phyloP scores from a whole-genome alignment of 2,888 invertebrate genomes.

The Unio pictorum region DNA sequence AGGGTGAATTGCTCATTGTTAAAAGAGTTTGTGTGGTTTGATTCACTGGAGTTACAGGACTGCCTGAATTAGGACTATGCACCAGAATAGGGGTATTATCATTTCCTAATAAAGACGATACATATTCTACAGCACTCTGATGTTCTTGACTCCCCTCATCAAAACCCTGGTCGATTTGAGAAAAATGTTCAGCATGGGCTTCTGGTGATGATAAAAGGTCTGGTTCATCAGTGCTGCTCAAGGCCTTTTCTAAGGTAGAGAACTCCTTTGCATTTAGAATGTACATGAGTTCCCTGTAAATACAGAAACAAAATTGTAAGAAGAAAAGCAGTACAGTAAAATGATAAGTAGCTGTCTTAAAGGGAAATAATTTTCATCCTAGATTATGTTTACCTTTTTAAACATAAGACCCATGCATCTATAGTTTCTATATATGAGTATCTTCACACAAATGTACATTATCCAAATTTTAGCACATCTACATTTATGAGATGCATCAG shows the following conservation, averaged over 20 bases:
- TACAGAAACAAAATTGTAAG: neutral
- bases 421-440: too few relatives aligned
- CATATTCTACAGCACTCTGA: too few relatives aligned
- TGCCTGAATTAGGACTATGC: slow-evolving; percentile 39
- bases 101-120: too few relatives aligned
- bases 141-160: slow-evolving; percentile 33
- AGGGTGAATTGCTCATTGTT: slow-evolving; percentile 11
- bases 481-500: too few relatives aligned
- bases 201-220: slow-evolving; percentile 33
- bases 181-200: slow-evolving; percentile 12
- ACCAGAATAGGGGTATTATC: slow-evolving; percentile 23
- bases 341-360: too few relatives aligned
- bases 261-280: slow-evolving; percentile 89
- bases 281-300: slow-evolving; percentile 85
- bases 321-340: neutral
- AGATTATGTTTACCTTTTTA: too few relatives aligned
- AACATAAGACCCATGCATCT: too few relatives aligned
- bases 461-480: too few relatives aligned
- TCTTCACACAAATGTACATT: too few relatives aligned
- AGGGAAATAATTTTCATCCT: too few relatives aligned
- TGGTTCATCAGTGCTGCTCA: slow-evolving; percentile 86
- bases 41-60: slow-evolving; percentile 45
- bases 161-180: slow-evolving; percentile 46
- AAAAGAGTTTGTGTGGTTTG: slow-evolving; percentile 7
- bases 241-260: slow-evolving; percentile 86